A percentile compares a stretch with the other conserved stretches of the same genome.
These are phyloP conservation scores for Leguminivora glycinivorella DNA, from an alignment of 1,140 invertebrate genomes.

Conservation along the genomic window DNA sequence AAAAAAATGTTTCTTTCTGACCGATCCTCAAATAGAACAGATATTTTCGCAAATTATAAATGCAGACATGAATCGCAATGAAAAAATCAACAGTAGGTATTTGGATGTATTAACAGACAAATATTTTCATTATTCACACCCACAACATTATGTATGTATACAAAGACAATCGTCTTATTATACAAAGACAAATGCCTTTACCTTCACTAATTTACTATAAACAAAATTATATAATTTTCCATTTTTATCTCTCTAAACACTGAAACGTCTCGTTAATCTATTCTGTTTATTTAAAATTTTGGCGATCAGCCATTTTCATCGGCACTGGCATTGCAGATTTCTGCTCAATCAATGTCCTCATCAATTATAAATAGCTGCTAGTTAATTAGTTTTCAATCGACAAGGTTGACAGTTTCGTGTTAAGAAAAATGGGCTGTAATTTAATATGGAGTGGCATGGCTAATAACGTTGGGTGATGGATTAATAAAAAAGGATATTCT, in stretches of 20 bases:
- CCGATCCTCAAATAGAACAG: no score
- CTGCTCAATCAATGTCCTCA: conserved; percentile 20
- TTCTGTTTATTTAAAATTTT: conserved; percentile 13
- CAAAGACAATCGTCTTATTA: no score
- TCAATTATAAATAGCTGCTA: conserved; percentile 7
- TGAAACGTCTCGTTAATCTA: conserved; percentile 12
- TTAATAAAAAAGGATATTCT: background rate
- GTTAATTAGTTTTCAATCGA: conserved; percentile 1
- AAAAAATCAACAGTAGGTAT: no score
- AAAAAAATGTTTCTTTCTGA: no score
- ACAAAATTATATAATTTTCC: background rate
- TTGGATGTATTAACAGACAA: no score
- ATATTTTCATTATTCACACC: no score
- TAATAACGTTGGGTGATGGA: background rate
- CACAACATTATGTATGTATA: no score
- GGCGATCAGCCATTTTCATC: conserved; percentile 15
- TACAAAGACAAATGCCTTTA: no score
- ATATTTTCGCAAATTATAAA: no score
- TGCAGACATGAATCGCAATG: no score
- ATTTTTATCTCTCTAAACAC: background rate
- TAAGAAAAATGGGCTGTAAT: background rate
- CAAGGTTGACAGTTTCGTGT: background rate
- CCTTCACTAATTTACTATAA: background rate
- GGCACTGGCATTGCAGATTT: background rate
- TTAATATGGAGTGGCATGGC: background rate